Conservation (phyloP, 2,797 vertebrate species). For the Valencia hispanica region DNA sequence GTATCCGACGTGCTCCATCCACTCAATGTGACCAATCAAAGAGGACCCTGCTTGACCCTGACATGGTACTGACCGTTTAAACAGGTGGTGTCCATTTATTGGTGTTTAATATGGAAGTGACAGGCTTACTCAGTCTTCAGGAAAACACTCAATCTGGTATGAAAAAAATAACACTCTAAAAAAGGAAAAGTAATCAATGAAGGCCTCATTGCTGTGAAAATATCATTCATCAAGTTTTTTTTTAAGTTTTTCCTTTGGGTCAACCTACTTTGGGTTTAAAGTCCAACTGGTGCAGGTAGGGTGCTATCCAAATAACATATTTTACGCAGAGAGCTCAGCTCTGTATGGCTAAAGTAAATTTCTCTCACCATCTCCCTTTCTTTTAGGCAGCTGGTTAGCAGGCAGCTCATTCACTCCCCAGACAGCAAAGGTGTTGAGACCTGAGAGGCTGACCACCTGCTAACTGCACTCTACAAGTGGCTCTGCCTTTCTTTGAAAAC, state of each 20-base stretch:
- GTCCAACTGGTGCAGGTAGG: neutral
- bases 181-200: constrained; percentile 64
- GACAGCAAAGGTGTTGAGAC: constrained; percentile 53
- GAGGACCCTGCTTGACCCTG: constrained; percentile 77
- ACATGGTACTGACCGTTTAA: constrained; percentile 80
- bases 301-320: constrained; percentile 12
- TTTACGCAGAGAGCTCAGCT: neutral
- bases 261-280: constrained; percentile 1
- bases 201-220: constrained; percentile 63
- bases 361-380: neutral
- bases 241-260: constrained; percentile 20
- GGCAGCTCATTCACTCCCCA: constrained; percentile 32
- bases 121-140: constrained; percentile 62
- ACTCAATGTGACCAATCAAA: constrained; percentile 80
- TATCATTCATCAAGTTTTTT: constrained; percentile 70
- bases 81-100: constrained; percentile 86
- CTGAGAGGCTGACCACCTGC: constrained; percentile 71
- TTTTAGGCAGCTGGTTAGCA: constrained; percentile 24
- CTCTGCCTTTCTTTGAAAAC: constrained; percentile 53
- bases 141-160: constrained; percentile 61
- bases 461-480: constrained; percentile 65
- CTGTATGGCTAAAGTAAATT: constrained; percentile 12
- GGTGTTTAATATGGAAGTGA: constrained; percentile 72
- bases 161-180: constrained; percentile 60
- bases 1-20: constrained; percentile 79